Percentiles rank a stretch among this genome's conserved stretches.
These are phyloP conservation scores for Eurytoma californica DNA, from an alignment of 2,888 invertebrate genomes.

Conservation along the genomic window DNA sequence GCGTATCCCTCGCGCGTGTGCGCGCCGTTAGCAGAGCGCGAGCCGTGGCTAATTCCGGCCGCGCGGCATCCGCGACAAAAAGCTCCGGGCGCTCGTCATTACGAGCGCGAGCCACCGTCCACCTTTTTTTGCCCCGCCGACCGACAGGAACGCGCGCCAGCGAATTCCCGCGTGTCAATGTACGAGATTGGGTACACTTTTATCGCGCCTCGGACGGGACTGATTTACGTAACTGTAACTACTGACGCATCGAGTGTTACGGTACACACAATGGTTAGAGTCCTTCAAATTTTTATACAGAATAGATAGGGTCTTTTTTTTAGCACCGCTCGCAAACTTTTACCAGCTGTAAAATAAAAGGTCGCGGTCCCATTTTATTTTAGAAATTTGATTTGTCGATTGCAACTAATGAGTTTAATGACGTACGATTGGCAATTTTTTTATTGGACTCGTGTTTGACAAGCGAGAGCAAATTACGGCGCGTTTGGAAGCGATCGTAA, in stretches of 20 bases:
- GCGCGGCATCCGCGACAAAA: conserved; percentile 52
- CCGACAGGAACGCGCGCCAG: background rate
- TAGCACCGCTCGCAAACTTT: too few relatives aligned
- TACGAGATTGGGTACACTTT: conserved; percentile 18
- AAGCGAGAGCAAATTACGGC: too few relatives aligned
- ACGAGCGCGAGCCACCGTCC: background rate
- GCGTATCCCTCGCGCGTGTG: conserved; percentile 33
- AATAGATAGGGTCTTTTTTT: too few relatives aligned
- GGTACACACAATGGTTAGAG: background rate
- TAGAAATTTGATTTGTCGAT: too few relatives aligned
- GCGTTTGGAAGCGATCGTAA: conserved; percentile 47
- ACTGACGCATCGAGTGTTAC: background rate
- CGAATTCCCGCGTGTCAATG: conserved; percentile 4
- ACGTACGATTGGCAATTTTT: too few relatives aligned
- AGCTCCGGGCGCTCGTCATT: conserved; percentile 42
- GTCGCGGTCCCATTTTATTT: too few relatives aligned
- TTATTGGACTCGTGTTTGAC: too few relatives aligned
- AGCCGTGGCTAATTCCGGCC: conserved; percentile 49
- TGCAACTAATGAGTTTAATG: too few relatives aligned
- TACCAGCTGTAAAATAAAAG: too few relatives aligned
- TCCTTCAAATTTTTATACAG: too few relatives aligned
- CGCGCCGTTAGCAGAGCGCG: conserved; percentile 52
- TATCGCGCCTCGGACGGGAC: background rate
- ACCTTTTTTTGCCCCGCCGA: background rate
- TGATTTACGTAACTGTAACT: conserved; percentile 9